Percentiles rank a stretch among this genome's conserved stretches.
phyloP scores from a whole-genome alignment of 1,140 invertebrate genomes.

The Lethrus apterus region DNA sequence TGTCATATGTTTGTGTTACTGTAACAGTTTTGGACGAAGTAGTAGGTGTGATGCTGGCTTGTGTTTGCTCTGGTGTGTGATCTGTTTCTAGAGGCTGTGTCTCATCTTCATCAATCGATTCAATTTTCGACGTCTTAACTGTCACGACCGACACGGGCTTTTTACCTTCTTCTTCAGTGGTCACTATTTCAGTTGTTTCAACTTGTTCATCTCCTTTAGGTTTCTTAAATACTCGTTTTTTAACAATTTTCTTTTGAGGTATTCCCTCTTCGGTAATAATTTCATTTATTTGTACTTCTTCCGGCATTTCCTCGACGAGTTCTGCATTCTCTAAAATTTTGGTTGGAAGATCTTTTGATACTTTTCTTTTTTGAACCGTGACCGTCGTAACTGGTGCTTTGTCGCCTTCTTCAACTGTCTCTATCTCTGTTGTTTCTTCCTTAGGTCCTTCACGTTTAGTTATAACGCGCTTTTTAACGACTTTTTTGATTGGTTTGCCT shows the following conservation, averaged over 20 bases:
- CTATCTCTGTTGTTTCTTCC: constrained; percentile 32
- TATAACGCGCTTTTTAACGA: constrained; percentile 15
- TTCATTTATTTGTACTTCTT: constrained; percentile 21
- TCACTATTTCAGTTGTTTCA: constrained; percentile 23
- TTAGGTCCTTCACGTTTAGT: constrained; percentile 28
- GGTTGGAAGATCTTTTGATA: not conserved
- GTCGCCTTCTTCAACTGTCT: constrained; percentile 23
- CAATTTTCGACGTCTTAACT: constrained; percentile 4
- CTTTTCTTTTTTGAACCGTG: constrained; percentile 17
- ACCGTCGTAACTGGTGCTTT: constrained; percentile 18
- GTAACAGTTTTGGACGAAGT: constrained; percentile 13
- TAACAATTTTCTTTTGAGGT: constrained; percentile 19
- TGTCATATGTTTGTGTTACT: constrained; percentile 15
- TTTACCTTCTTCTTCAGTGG: constrained; percentile 22
- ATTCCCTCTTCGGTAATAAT: constrained; percentile 17
- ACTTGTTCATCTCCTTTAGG: constrained; percentile 17
- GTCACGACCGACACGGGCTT: constrained; percentile 12
- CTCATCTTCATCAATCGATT: constrained; percentile 4
- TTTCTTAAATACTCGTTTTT: constrained; percentile 18
- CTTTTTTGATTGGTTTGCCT: constrained; percentile 26
- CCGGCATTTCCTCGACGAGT: constrained; percentile 19
- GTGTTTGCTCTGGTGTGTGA: constrained; percentile 4
- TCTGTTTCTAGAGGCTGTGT: constrained; percentile 5
- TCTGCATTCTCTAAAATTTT: not conserved
- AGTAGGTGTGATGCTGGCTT: constrained; percentile 11